Evolutionary conservation across 2,888 invertebrate species (phyloP), one percentile per base, ranked within the genome.

Genomic region (Dioctria linearis): DNA sequence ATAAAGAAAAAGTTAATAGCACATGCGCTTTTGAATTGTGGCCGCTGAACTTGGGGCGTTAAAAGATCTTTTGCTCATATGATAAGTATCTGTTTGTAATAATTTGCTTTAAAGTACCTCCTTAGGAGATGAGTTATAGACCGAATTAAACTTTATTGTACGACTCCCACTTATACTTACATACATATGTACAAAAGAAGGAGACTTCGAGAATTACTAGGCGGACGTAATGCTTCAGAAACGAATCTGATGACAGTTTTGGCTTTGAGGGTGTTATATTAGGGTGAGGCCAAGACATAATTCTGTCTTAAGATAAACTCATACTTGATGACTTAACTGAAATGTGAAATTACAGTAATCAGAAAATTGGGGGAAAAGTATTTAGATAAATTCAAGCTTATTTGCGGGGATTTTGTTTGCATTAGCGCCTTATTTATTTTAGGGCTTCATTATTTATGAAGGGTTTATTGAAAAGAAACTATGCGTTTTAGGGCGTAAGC

Each of bases 91-190:
- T 67, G 67, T 67, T 67, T 46, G 67, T 49, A 67, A 25, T 25
- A 25, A 67, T 67, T 67, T 67, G 67, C 67, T 67, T 67, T 67
- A 46, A 67, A 67, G 67, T 67, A 67, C 49, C 67, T 67, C 67
- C 67, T 67, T 67, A 67, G 46, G 49, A 67, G 42, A 49, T 67
- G 67, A 67, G 49, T 67, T 67, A 67, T 67, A 46, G 67, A 46
- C 46, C 25, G 67, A 67, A 67, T 67, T 67, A 67, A 67, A 67
- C 46, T 67, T 67, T 67, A 67, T 49, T 67, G 67, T 46, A 25
- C 67, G 67, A 67, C 67, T 46, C 67, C 67, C 67, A 67, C 67
- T 49, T 13, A 25, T 25, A 25, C 25, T 25, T 25, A 25, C 25
- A 25, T 25, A 25, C 25, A 25, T 25, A 25, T 25, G 25, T 25